Conservation (phyloP, 2,797 vertebrate species). For the Ciconia nigra region DNA sequence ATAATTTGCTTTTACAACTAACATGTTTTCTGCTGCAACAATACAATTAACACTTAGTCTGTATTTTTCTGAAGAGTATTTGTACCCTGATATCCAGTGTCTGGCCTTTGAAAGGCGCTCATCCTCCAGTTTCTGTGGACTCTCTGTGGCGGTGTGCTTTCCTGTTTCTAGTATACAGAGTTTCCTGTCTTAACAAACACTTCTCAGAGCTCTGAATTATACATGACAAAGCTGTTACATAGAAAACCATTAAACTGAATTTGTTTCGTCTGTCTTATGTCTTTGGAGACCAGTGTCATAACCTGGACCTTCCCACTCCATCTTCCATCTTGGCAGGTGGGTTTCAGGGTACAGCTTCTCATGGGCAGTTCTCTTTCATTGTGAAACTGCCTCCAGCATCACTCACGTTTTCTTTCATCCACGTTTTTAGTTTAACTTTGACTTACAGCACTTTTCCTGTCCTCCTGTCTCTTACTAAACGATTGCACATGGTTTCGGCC, state of each 20-base stretch:
- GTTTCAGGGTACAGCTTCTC: neutral
- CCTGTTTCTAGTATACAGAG: neutral
- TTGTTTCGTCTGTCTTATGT: rapidly evolving
- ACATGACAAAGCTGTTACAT: neutral
- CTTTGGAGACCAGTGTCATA: neutral
- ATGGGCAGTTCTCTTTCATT: neutral
- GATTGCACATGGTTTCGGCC: neutral
- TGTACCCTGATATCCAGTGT: neutral
- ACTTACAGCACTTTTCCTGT: neutral
- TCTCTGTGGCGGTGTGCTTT: constrained; percentile 31
- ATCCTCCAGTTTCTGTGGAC: neutral
- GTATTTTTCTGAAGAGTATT: constrained; percentile 52
- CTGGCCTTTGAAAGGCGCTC: constrained; percentile 7
- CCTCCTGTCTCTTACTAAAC: neutral
- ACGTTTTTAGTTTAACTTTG: neutral
- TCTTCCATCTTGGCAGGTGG: neutral
- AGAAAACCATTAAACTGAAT: neutral
- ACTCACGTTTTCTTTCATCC: neutral
- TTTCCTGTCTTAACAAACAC: constrained; percentile 22
- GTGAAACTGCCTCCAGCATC: neutral
- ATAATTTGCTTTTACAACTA: neutral
- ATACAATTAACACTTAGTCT: neutral
- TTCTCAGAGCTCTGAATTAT: constrained; percentile 17
- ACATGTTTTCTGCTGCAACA: neutral
- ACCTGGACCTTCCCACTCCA: neutral